Base-by-base conservation (phyloP, 92 coral and sea anemone genomes). In the Chrysogorgia sp. region DNA sequence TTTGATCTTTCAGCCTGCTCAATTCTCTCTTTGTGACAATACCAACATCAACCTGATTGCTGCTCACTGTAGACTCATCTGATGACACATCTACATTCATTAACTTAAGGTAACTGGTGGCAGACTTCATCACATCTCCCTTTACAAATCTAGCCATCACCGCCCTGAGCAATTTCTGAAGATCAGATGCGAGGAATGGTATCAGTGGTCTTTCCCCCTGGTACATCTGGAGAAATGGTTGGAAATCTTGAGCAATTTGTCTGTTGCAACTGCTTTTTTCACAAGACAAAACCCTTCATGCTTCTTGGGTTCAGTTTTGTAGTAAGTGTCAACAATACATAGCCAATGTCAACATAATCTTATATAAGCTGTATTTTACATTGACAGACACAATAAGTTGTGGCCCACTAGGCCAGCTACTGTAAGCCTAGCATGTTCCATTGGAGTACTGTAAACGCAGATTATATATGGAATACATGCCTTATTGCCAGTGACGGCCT, bases 171-270 rank as follows among this genome's bases (percentile, higher is more conserved):
- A 83, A 83, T 35, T 75, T 86, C 48, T 90, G 82, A 70, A 87
- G 82, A 87, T 84, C 84, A 34, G 88, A 81, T 33, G 90, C 96
- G 31, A 87, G 96, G 71, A 90, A 82, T 58, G 89, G 96, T 41
- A 88, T 68, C 34, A 77, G 35, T 7, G 84, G 88, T 77, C 56
- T 85, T 64, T 82, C 83, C 17, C 85, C 40, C 82, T 82, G 92
- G 74, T 85, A 89, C 24, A 76, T 66, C 69, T 52, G 55, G 48
- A 89, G 88, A 77, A 82, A 90, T n/a, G 91, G 87, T 62, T 82
- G 88, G 80, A 90, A 87, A 74, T 87, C 91, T 76, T 82, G 90
- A 87, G 81, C 77, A 90, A 75, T 52, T 81, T 87, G 90, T 90
- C 86, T 25, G 74, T 56, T 31, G 79, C 77, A 74, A 79, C 81